A percentile compares a stretch with the other conserved stretches of the same genome.
Evolutionary conservation across 2,113 vertebrate genomes (phyloP).

Genomic region (Hemicordylus capensis): DNA sequence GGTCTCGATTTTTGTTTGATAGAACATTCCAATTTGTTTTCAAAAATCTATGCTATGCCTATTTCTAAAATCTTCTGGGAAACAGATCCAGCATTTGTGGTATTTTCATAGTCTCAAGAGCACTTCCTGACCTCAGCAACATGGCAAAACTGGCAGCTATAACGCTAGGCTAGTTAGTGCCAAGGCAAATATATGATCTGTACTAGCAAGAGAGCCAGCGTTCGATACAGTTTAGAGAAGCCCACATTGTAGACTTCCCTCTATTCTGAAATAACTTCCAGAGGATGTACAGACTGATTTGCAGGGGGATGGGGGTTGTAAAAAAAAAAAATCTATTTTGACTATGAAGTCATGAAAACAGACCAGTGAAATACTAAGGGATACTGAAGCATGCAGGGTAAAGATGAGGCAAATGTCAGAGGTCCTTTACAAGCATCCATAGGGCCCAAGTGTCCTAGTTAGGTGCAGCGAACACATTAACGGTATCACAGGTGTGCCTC

Average conservation of each 20-base stretch:
- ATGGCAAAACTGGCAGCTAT: slow-evolving; percentile 52
- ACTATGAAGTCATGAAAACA: background rate
- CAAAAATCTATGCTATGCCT: background rate
- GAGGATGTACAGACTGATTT: slow-evolving; percentile 42
- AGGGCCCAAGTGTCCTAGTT: background rate
- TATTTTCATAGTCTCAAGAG: slow-evolving; percentile 45
- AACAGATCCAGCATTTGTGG: slow-evolving; percentile 59
- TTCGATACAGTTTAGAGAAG: slow-evolving; percentile 47
- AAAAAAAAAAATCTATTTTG: no score
- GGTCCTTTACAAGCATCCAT: background rate
- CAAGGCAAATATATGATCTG: slow-evolving; percentile 64
- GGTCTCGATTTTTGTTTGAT: background rate
- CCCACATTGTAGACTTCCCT: slow-evolving; percentile 31
- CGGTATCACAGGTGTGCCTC: background rate
- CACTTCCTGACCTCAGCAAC: slow-evolving; percentile 55
- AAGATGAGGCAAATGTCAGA: background rate
- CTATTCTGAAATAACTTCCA: slow-evolving; percentile 43
- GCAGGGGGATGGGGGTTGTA: no score
- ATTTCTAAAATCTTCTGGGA: background rate
- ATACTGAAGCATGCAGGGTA: background rate
- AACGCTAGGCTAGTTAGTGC: background rate
- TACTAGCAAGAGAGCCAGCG: slow-evolving; percentile 47
- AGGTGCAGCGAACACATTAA: background rate
- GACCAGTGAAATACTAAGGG: background rate
- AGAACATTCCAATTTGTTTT: slow-evolving; percentile 10